Evolutionary conservation across 2,797 vertebrate genomes (phyloP).

Genomic region (Numenius phaeopus): DNA sequence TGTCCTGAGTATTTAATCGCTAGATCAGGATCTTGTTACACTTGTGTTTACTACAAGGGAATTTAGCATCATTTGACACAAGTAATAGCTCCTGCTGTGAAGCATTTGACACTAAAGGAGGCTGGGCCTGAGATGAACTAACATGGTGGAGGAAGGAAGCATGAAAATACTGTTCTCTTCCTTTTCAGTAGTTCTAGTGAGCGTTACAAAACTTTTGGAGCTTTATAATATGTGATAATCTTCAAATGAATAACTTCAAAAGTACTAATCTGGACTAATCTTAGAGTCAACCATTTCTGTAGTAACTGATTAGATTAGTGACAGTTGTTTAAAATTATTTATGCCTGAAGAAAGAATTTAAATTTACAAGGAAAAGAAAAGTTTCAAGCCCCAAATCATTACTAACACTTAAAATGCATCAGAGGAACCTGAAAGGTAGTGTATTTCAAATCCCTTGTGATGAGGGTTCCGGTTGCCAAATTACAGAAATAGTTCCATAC

Average conservation of each 20-base stretch:
- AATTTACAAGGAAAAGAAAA: background rate
- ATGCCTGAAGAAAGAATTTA: background rate
- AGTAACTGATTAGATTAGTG: background rate
- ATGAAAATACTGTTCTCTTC: background rate
- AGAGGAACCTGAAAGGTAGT: background rate
- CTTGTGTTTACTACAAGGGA: background rate
- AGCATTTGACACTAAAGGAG: background rate
- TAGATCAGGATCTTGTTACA: background rate
- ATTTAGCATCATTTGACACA: background rate
- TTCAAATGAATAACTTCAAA: background rate
- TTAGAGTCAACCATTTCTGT: background rate
- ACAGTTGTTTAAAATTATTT: background rate
- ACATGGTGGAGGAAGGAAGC: background rate
- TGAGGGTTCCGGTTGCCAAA: background rate
- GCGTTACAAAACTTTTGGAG: background rate
- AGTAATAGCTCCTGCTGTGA: background rate
- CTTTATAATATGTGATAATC: background rate
- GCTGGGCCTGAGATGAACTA: fast-evolving
- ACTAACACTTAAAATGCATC: background rate
- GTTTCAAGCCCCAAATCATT: background rate
- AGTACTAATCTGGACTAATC: background rate
- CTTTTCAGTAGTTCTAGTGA: background rate
- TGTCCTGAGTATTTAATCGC: background rate
- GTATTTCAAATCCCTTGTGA: background rate
- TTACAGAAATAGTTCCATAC: slow-evolving; percentile 18